phyloP scores from a whole-genome alignment of 2,888 invertebrate species.

The Agyllia agylla region DNA sequence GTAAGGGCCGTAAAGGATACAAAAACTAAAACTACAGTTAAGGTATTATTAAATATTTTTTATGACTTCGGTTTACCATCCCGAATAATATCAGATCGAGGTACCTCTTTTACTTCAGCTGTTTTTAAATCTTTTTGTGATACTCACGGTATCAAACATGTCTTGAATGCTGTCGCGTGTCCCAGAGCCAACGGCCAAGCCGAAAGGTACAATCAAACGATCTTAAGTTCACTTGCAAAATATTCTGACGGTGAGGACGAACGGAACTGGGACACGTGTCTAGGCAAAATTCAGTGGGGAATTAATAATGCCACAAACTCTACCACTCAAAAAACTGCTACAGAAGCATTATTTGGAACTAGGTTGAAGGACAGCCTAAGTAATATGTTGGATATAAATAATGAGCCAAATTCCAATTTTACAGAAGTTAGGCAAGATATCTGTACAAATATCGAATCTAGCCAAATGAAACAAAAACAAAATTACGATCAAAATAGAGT shows the following conservation, averaged over 20 bases:
- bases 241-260: constrained; percentile 17
- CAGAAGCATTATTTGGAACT: constrained; percentile 80
- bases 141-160: constrained; percentile 79
- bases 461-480: neutral
- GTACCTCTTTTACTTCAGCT: constrained; percentile 82
- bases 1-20: constrained; percentile 78
- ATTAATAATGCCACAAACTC: constrained; percentile 58
- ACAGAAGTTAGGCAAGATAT: neutral
- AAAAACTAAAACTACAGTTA: constrained; percentile 73
- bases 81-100: constrained; percentile 82
- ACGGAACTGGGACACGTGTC: constrained; percentile 43
- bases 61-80: constrained; percentile 57
- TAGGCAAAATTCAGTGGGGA: constrained; percentile 56
- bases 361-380: neutral
- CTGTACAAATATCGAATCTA: constrained; percentile 35
- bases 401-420: neutral
- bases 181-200: constrained; percentile 52
- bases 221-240: constrained; percentile 25
- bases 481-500: constrained; percentile 32
- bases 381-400: neutral
- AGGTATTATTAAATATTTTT: constrained; percentile 77
- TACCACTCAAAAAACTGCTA: constrained; percentile 45
- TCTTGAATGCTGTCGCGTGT: constrained; percentile 76
- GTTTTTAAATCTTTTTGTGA: neutral
- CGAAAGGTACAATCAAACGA: constrained; percentile 44